Percentiles rank a stretch among this genome's conserved stretches.
These are phyloP conservation scores for Hyposoter dolosus DNA, from an alignment of 2,888 invertebrate species.

Conservation along the genomic window DNA sequence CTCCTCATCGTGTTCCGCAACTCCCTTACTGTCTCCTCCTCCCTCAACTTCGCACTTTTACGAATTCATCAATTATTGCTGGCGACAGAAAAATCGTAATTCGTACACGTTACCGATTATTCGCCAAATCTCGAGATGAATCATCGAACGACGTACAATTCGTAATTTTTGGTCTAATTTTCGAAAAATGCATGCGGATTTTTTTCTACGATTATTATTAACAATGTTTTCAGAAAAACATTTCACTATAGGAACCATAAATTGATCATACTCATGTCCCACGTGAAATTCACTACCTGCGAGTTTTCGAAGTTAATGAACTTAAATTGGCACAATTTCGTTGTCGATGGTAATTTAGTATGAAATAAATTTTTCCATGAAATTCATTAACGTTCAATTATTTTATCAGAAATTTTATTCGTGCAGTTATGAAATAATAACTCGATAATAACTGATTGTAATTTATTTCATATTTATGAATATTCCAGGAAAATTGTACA, in stretches of 20 bases:
- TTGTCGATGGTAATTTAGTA: background rate
- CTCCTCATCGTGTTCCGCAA: constrained; percentile 38
- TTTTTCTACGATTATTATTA: no score
- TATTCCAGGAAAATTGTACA: no score
- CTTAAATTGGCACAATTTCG: background rate
- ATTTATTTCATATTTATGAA: no score
- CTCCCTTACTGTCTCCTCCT: background rate
- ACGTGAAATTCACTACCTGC: no score
- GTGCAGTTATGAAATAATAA: background rate
- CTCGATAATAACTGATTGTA: no score
- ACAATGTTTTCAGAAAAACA: no score
- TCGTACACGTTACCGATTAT: background rate
- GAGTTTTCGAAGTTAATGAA: no score
- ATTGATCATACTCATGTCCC: no score
- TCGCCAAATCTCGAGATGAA: background rate
- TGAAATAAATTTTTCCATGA: background rate
- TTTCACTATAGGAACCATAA: no score
- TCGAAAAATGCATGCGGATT: background rate
- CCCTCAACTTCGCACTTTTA: background rate
- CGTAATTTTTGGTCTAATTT: background rate
- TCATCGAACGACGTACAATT: background rate
- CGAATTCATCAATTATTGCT: background rate
- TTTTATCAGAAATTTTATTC: background rate
- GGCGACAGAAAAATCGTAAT: background rate
- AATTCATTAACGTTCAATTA: background rate